Base-by-base conservation (phyloP, 2,113 vertebrate species). In the Callopanchax toddi region DNA sequence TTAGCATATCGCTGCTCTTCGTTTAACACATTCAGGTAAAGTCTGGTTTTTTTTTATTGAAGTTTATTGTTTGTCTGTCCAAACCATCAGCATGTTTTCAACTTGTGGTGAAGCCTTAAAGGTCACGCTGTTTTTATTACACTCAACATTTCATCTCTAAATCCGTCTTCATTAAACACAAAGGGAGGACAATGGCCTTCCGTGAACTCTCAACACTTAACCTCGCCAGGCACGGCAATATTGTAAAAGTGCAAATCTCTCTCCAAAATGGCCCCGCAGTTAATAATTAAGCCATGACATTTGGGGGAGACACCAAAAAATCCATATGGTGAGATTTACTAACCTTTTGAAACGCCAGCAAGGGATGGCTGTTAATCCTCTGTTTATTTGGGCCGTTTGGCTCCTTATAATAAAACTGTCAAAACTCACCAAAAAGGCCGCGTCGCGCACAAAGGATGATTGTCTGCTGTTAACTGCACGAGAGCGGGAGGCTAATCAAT, bases 221-320 rank as follows among this genome's bases (percentile, higher is more conserved):
- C 87, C 87, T 90, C 81, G 60, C 71, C 82, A 78, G 78, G 80
- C 63, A 74, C 63, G 54, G 74, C 74, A 83, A 87, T 85, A 87
- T 89, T 86, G 83, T 89, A 88, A 88, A 91, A 86, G 79, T 86
- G 76, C 69, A 84, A 90, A 87, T 88, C 85, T 89, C 82, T 72
- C 78, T 84, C 76, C 59, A 78, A 82, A 87, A 88, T 63, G 85
- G 67, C 78, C 71, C 80, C 81, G 54, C 69, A 60, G 89, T 90
- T 92, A 92, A 93, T 92, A 92, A 91, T 91, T 91, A 90, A 91
- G 60, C 86, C 71, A 59, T 91, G 90, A 90, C 88, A 92, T 92
- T 93, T 93, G 80, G 80, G 57, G 67, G 52, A 85, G 80, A 87
- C 86, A 87, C 80, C 60, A 81, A 86, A 83, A 92, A 90, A 91